These are phyloP conservation scores for Pempheris klunzingeri DNA, from an alignment of 2,797 vertebrate species.

Conservation along the genomic window DNA sequence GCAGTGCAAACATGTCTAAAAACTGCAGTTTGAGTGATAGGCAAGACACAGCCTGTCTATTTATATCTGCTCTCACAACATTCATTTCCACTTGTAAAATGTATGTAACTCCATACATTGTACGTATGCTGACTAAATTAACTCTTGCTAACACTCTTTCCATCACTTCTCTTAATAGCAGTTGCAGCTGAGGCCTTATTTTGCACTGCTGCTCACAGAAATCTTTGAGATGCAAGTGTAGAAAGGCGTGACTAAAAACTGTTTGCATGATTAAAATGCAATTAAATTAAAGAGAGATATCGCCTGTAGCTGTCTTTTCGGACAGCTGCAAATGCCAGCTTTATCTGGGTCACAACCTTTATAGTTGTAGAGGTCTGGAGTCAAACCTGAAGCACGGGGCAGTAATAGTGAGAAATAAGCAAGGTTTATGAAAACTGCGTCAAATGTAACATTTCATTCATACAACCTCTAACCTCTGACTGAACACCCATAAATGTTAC, in stretches of 20 bases:
- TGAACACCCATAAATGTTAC: neutral
- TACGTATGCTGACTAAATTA: neutral
- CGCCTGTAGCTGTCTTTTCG: neutral
- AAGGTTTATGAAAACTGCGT: neutral
- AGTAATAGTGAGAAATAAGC: neutral
- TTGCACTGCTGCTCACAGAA: neutral
- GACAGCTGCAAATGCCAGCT: neutral
- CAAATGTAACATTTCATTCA: neutral
- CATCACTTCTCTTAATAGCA: neutral
- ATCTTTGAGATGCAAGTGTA: neutral
- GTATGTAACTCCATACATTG: neutral
- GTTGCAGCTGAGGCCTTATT: neutral
- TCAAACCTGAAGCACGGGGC: neutral
- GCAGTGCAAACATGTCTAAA: neutral
- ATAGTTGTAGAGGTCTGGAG: neutral
- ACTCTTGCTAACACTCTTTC: neutral
- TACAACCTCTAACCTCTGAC: neutral
- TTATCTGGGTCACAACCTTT: neutral
- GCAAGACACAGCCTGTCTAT: neutral
- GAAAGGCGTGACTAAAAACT: neutral
- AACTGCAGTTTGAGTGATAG: neutral
- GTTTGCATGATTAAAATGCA: neutral
- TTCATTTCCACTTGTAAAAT: neutral
- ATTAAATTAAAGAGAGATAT: neutral
- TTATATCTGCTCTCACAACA: neutral